phyloP scores from a whole-genome alignment of 2,888 invertebrate species.

The Eurytoma californica region DNA sequence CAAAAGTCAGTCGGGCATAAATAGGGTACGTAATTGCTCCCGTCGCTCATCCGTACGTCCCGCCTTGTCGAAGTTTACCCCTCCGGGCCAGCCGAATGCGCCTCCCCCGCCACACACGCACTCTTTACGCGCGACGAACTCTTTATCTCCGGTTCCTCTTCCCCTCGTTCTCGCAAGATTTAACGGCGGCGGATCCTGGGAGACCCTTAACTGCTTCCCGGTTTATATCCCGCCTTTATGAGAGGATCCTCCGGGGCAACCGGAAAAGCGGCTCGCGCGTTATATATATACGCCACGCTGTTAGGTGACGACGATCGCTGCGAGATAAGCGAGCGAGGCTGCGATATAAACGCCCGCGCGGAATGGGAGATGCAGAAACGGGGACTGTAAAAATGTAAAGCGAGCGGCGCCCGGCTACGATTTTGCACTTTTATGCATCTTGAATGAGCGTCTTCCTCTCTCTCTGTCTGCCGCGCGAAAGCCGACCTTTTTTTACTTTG shows the following conservation, averaged over 20 bases:
- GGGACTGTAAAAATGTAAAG: conserved; percentile 47
- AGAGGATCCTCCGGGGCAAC: conserved; percentile 23
- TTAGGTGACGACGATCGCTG: conserved; percentile 21
- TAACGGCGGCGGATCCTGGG: conserved; percentile 28
- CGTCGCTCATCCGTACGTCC: conserved; percentile 43
- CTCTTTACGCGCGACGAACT: background rate
- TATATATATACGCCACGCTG: background rate
- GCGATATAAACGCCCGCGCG: conserved; percentile 27
- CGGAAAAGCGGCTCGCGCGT: conserved; percentile 4
- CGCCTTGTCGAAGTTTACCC: conserved; percentile 34
- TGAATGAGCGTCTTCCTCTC: conserved; percentile 26
- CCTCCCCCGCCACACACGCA: background rate
- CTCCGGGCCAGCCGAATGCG: background rate
- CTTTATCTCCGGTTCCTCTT: background rate
- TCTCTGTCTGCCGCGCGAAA: background rate
- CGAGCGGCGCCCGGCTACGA: background rate
- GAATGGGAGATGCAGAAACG: conserved; percentile 31
- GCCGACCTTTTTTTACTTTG: background rate
- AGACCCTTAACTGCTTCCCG: conserved; percentile 42
- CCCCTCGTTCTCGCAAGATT: conserved; percentile 43
- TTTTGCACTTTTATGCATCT: conserved; percentile 32
- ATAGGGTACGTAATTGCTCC: conserved; percentile 47
- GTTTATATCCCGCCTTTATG: conserved; percentile 46
- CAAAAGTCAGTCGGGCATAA: conserved; percentile 40
- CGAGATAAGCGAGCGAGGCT: conserved; percentile 34